Evolutionary conservation across 2,888 invertebrate genomes (phyloP).

Genomic region (Mesorhabditis sp.): DNA sequence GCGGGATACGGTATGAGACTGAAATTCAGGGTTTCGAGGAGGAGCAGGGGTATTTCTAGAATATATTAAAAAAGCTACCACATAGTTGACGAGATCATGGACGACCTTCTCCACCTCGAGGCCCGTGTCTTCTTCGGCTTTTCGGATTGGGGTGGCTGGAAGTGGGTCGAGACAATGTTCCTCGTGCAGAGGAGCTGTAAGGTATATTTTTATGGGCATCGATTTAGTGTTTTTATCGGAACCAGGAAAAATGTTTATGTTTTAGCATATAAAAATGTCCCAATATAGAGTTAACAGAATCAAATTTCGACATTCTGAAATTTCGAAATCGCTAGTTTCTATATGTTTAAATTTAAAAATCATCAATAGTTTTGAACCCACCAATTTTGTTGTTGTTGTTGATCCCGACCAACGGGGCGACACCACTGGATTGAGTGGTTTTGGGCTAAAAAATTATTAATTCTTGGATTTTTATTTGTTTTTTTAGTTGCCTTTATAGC

Average conservation of each 20-base stretch:
- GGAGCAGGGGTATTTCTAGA: background rate
- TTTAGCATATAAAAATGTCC: no score
- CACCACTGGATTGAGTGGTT: background rate
- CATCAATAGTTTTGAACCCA: no score
- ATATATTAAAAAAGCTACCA: conserved; percentile 17
- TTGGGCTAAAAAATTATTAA: background rate
- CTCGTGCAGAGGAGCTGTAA: no score
- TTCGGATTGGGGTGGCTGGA: background rate
- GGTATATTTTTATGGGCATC: no score
- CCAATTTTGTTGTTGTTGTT: conserved; percentile 5
- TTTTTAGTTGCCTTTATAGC: background rate
- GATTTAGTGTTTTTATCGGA: no score
- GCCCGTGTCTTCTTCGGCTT: conserved; percentile 16
- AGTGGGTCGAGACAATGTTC: background rate
- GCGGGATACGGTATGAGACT: background rate
- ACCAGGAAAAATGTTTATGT: no score
- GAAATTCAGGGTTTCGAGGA: background rate
- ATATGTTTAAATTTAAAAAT: no score
- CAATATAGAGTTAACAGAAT: no score
- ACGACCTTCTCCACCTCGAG: conserved; percentile 31
- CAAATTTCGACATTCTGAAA: no score
- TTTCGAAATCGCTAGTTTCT: no score
- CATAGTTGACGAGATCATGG: conserved; percentile 40
- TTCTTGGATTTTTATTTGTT: background rate
- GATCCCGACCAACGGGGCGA: background rate